These are phyloP conservation scores for Brachypterus glaber DNA, from an alignment of 2,888 invertebrate species.

Conservation along the genomic window DNA sequence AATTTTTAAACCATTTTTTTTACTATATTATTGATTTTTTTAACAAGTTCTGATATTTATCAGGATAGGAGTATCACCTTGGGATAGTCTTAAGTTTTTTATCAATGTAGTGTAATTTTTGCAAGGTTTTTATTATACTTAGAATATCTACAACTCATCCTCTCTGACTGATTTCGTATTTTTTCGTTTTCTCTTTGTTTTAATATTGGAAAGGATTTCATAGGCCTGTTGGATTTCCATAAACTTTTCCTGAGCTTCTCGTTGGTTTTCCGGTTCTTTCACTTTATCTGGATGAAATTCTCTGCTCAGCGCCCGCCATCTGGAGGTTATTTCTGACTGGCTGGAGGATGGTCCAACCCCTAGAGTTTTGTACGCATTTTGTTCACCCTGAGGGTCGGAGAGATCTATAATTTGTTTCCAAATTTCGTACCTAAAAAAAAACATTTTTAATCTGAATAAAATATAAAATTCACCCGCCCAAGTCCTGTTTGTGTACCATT, in stretches of 20 bases:
- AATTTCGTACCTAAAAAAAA: slow-evolving; percentile 48
- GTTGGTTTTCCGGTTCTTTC: slow-evolving; percentile 57
- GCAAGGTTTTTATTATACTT: no score
- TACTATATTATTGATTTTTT: no score
- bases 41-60: no score
- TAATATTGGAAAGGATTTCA: slow-evolving; percentile 76
- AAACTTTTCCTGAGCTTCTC: slow-evolving; percentile 74
- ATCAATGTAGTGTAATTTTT: no score
- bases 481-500: no score
- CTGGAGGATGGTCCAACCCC: slow-evolving; percentile 69
- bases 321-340: slow-evolving; percentile 75
- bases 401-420: slow-evolving; percentile 80
- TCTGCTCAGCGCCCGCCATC: slow-evolving; percentile 72
- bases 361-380: slow-evolving; percentile 78
- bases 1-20: no score
- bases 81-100: no score
- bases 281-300: slow-evolving; percentile 90
- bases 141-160: slow-evolving; percentile 20
- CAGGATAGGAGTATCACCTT: no score
- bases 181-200: slow-evolving; percentile 60
- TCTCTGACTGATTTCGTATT: slow-evolving; percentile 55
- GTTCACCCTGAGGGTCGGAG: slow-evolving; percentile 84
- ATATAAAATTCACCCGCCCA: no score
- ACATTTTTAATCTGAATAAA: no score
- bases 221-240: slow-evolving; percentile 92